A percentile compares a stretch with the other conserved stretches of the same genome.
Conservation (phyloP, 1,140 invertebrate species). For the Drosophila kohkoa region DNA sequence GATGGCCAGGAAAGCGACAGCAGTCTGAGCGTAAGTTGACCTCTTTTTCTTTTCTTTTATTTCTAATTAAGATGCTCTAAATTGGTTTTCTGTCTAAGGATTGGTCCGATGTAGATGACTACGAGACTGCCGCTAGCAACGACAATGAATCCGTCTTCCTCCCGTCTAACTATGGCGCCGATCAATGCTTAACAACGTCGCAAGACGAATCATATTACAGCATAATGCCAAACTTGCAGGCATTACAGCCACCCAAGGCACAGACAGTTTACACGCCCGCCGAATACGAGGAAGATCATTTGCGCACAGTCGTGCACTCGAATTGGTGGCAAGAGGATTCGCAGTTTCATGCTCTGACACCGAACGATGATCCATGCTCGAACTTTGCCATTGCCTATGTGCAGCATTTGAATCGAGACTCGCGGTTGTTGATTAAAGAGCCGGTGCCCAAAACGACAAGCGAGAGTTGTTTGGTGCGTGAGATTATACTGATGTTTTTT, state of each 20-base stretch:
- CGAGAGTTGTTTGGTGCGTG: constrained; percentile 68
- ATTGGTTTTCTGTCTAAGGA: constrained; percentile 42
- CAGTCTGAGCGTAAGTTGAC: constrained; percentile 42
- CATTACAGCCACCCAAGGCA: constrained; percentile 6
- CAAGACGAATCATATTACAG: background rate
- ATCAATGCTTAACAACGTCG: no score
- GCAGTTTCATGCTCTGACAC: constrained; percentile 18
- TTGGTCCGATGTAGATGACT: constrained; percentile 39
- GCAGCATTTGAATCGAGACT: constrained; percentile 39
- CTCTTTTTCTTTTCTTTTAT: background rate
- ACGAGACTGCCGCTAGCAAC: background rate
- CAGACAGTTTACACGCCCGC: background rate
- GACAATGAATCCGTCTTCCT: background rate
- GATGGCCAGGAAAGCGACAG: constrained; percentile 24
- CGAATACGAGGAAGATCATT: background rate
- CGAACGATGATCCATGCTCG: constrained; percentile 1
- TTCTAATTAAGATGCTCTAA: no score
- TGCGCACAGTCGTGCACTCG: constrained; percentile 42
- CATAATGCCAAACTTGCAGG: constrained; percentile 15
- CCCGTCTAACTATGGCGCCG: no score
- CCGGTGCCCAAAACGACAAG: constrained; percentile 55
- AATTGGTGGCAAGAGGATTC: constrained; percentile 64
- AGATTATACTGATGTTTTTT: constrained; percentile 80
- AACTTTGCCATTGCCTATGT: constrained; percentile 68
- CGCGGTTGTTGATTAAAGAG: constrained; percentile 23